phyloP scores from a whole-genome alignment of 2,888 invertebrate species.

The Cryptus armator region DNA sequence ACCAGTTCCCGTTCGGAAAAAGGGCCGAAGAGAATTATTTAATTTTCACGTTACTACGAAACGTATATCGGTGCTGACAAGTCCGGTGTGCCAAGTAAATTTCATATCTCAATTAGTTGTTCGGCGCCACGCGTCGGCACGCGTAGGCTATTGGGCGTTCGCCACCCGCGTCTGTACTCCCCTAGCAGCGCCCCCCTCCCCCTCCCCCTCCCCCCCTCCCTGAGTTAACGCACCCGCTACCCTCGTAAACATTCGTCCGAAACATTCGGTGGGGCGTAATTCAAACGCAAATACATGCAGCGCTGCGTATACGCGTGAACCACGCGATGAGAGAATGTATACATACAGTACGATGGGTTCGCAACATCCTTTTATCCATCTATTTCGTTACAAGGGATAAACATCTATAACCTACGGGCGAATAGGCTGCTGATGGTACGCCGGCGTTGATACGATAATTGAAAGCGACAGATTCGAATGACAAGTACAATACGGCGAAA shows the following conservation, averaged over 20 bases:
- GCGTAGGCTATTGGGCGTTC: conserved; percentile 75
- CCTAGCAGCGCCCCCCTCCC: conserved; percentile 50
- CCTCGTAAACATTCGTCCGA: conserved; percentile 41
- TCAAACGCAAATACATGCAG: conserved; percentile 81
- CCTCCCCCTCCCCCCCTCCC: conserved; percentile 61
- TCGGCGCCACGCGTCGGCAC: conserved; percentile 82
- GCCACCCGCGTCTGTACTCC: conserved; percentile 49
- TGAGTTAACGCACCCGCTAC: conserved; percentile 23
- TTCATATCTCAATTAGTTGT: conserved; percentile 85
- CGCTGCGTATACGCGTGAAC: conserved; percentile 67
- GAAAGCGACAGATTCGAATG: conserved; percentile 68
- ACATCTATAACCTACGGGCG: conserved; percentile 67
- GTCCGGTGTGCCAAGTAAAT: conserved; percentile 81
- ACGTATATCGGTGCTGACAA: conserved; percentile 79
- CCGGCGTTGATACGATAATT: conserved; percentile 53
- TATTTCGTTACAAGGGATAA: conserved; percentile 67
- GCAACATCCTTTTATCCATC: conserved; percentile 64
- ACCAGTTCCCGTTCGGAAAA: neutral
- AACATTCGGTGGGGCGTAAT: conserved; percentile 74
- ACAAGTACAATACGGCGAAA: conserved; percentile 28
- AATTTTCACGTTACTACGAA: conserved; percentile 46
- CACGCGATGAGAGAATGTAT: conserved; percentile 23
- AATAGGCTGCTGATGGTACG: conserved; percentile 27
- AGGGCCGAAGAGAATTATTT: conserved; percentile 59
- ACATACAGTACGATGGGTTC: conserved; percentile 27